phyloP scores from a whole-genome alignment of 2,797 vertebrate species.

The Furcifer pardalis region DNA sequence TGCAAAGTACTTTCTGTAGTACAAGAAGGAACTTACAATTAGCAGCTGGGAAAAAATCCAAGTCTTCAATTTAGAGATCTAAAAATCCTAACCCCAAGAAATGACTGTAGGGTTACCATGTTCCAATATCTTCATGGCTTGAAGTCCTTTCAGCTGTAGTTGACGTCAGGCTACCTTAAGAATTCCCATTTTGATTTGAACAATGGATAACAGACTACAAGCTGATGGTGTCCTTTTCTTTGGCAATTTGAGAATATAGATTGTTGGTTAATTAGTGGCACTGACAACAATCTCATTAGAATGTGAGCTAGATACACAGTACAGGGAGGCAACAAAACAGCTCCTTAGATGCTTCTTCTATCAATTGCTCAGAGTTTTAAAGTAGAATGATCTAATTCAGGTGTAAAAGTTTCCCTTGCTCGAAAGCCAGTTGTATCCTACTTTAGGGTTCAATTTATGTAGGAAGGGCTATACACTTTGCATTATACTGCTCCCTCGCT shows the following conservation, averaged over 20 bases:
- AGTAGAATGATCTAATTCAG: neutral
- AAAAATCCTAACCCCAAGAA: neutral
- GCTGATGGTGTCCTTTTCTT: neutral
- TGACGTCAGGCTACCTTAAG: neutral
- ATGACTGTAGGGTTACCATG: neutral
- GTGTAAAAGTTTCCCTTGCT: too few species aligned
- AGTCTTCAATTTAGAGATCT: slow-evolving; percentile 6
- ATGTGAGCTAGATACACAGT: neutral
- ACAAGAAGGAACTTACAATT: neutral
- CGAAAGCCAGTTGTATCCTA: too few species aligned
- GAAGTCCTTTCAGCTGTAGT: neutral
- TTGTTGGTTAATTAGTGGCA: slow-evolving; percentile 26
- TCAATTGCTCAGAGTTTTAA: neutral
- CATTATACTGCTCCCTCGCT: neutral
- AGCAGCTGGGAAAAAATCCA: neutral
- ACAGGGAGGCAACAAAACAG: neutral
- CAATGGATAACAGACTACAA: neutral
- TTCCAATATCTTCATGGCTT: neutral
- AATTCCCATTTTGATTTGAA: neutral
- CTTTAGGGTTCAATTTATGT: too few species aligned
- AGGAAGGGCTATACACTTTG: neutral
- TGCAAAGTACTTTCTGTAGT: neutral
- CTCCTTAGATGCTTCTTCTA: neutral
- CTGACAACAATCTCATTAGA: slow-evolving; percentile 13
- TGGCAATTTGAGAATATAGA: slow-evolving; percentile 9